Base-by-base conservation (phyloP, 2,113 vertebrate species). In the Prochilodus magdalenae region DNA sequence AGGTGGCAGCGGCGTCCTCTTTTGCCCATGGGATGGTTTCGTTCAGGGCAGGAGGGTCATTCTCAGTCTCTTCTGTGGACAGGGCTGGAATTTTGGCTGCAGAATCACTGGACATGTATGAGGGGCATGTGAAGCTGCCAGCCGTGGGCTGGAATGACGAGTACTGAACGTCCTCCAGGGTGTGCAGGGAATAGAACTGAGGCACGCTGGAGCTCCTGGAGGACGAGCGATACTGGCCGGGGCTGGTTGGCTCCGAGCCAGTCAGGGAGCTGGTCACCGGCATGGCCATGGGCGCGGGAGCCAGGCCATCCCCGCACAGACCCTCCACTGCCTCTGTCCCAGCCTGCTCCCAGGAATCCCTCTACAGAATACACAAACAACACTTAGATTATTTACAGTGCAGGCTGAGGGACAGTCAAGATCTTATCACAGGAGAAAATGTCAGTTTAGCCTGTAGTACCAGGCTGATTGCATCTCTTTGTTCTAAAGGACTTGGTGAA, bases 341-440 rank as follows among this genome's bases (percentile, higher is more conserved):
- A 0, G 87, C 86, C 88, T 96, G 95, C 79, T 98, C 97, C 97
- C 97, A 98, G 0, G 96, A 90, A 80, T 98, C 96, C 80, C 96
- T 97, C 97, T 98, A 90, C 20, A 60, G 75, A 71, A 62, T 76
- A 75, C 27, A 84, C 73, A 80, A 85, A 86, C n/a, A 71, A 81
- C 62, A 84, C 14, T 67, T 18, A 62, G 30, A 73, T 55, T 30
- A 47, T 44, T 65, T 47, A 47, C 22, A 36, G 40, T 73, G 47
- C n/a, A 67, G 60, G 15, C 27, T 49, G 78, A 11, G 15, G 18
- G 24, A 26, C 20, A 13, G 20, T 14, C 26, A 16, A 20, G 49
- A 81, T 81, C 60, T 81, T 67, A 81, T 81, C 71, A 44, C 44
- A 74, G 29, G 27, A 66, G 15, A 55, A 67, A 40, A 11, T 33